Conservation (phyloP, 2,888 invertebrate species). For the Achlya flavicornis region DNA sequence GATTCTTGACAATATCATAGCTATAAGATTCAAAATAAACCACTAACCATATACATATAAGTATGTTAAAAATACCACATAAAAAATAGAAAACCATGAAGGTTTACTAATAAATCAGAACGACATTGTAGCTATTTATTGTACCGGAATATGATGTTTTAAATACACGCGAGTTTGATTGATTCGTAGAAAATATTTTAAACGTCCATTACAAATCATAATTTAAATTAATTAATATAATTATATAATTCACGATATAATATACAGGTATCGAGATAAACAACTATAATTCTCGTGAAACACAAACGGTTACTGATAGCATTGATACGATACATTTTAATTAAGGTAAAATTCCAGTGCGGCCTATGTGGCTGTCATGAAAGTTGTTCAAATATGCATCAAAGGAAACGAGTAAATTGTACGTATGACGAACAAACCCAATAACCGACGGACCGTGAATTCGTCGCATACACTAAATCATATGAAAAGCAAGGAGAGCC, state of each 20-base stretch:
- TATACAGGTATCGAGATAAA: no score
- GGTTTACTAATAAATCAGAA: no score
- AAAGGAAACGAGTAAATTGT: conserved; percentile 58
- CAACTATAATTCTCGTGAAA: conserved; percentile 23
- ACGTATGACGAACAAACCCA: conserved; percentile 50
- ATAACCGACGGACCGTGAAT: conserved; percentile 47
- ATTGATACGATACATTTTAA: conserved; percentile 48
- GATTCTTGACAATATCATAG: conserved; percentile 38
- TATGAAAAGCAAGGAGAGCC: conserved; percentile 3
- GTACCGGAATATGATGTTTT: no score
- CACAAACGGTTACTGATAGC: conserved; percentile 34
- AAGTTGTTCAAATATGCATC: conserved; percentile 66
- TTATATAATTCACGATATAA: no score
- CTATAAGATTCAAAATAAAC: neutral
- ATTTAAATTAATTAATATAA: neutral
- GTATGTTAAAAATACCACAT: no score
- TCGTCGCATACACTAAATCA: conserved; percentile 25
- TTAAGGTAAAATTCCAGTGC: conserved; percentile 51
- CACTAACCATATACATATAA: neutral
- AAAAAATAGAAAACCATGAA: no score
- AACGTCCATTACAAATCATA: no score
- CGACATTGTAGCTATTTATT: no score
- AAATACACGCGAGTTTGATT: no score
- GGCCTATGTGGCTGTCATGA: conserved; percentile 34
- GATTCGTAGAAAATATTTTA: no score